phyloP scores from a whole-genome alignment of 92 coral and sea anemone species.

The Pocillopora grandis region DNA sequence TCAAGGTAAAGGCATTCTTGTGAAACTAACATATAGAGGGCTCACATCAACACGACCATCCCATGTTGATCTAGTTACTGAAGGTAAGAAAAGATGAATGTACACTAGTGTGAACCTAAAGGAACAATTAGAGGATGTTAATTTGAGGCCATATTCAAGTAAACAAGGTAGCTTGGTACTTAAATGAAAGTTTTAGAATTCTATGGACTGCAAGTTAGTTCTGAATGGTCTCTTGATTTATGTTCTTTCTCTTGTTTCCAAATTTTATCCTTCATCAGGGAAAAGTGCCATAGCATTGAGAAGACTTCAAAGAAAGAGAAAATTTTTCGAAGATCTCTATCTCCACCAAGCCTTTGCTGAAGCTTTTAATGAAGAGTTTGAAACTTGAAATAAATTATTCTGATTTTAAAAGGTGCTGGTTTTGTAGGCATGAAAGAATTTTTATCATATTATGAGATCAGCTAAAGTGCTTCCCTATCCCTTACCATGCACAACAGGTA shows the following conservation, averaged over 20 bases:
- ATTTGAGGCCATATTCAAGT: too few species aligned
- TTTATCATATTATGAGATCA: too few species aligned
- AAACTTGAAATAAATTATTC: background rate
- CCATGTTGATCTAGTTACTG: background rate
- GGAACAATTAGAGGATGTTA: background rate
- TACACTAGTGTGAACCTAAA: background rate
- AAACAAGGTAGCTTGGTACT: too few species aligned
- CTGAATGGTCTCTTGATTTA: background rate
- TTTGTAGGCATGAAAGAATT: too few species aligned
- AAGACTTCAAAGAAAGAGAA: conserved; percentile 17
- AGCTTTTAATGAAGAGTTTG: conserved; percentile 32
- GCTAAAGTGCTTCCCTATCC: too few species aligned
- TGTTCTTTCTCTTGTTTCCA: background rate
- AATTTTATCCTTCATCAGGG: conserved; percentile 10
- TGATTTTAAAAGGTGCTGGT: background rate
- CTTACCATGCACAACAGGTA: too few species aligned
- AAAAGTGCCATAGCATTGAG: conserved; percentile 7
- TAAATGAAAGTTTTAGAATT: too few species aligned
- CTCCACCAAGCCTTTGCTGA: conserved; percentile 41
- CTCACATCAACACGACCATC: conserved; percentile 15
- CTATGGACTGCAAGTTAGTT: background rate
- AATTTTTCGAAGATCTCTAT: conserved; percentile 34
- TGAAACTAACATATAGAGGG: conserved; percentile 17
- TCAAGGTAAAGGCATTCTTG: background rate
- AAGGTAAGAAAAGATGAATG: conserved; percentile 15